Evolutionary conservation across 2,797 vertebrate genomes (phyloP), one percentile per base, ranked within the genome.

Genomic region (Hemibagrus guttatus): DNA sequence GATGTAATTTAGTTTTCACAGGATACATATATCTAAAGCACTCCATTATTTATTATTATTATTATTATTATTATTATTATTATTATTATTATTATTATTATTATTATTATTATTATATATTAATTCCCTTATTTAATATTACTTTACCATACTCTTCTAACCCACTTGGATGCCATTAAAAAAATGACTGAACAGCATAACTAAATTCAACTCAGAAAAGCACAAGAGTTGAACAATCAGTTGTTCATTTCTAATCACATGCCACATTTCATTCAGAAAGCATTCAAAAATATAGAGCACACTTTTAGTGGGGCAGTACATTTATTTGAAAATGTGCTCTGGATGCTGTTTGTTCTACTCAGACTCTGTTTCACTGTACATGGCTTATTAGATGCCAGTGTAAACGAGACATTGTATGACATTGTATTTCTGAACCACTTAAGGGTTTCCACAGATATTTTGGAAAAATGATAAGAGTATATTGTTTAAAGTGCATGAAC

Each of bases 401-500:
- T 82, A 86, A 90, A 88, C 79, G 31, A 14, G 31, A 39, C 35
- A 39, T 39, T 39, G 35, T 17, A 46, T 59, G 81, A 78, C 86
- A 31, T 69, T 76, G 80, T 49, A 39, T 82, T 87, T 84, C 52
- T 83, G 83, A 85, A 46, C 23, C 66, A 49, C 21, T 68, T 75
- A 61, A 26, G 2, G 12, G 31, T 13, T 46, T 63, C 19, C 23
- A 54, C 64, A 39, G 31, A n/a, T 81, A 61, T 61, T 17, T 63
- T 23, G 6, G 71, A 46, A 52, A 81, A 42, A 72, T 64, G 66
- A 88, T 86, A 59, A 84, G 54, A 72, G 46, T 54, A 81, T 63
- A 16, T n/a, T 6, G 84, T 68, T 52, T 74, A 90, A 89, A 89
- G 69, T 87, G 84, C 81, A 87, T 86, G 69, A 79, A 59, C 12